Evolutionary conservation across 1,140 invertebrate genomes (phyloP).

Genomic region (Listronotus bonariensis): DNA sequence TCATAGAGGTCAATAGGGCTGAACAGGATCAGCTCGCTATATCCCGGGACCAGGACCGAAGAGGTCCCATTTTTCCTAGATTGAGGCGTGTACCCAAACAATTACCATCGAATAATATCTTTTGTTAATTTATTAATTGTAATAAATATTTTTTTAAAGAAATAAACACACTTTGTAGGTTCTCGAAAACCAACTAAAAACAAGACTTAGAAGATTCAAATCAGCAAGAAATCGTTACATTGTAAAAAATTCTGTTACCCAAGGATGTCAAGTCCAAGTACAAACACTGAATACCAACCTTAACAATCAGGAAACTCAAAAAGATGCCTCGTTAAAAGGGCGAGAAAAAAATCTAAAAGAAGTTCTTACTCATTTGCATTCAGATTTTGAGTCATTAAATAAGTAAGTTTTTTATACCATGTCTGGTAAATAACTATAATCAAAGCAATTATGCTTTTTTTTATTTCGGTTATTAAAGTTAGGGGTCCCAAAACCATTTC

Average conservation of each 20-base stretch:
- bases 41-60: too few relatives aligned
- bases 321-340: conserved; percentile 37
- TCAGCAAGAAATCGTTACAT: neutral
- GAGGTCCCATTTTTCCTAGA: too few relatives aligned
- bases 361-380: conserved; percentile 57
- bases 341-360: conserved; percentile 52
- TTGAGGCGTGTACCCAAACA: too few relatives aligned
- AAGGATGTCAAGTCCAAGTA: neutral
- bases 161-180: conserved; percentile 1
- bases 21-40: too few relatives aligned
- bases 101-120: too few relatives aligned
- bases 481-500: too few relatives aligned
- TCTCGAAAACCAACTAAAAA: conserved; percentile 14
- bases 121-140: too few relatives aligned
- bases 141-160: too few relatives aligned
- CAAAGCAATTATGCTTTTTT: too few relatives aligned
- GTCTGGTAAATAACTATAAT: too few relatives aligned
- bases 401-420: conserved; percentile 5
- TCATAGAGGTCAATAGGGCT: too few relatives aligned
- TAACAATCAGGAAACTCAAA: conserved; percentile 10
- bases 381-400: conserved; percentile 54
- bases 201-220: conserved; percentile 5
- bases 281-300: neutral
- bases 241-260: neutral
- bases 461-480: too few relatives aligned